Evolutionary conservation across 2,113 vertebrate species (phyloP).

Genomic region (Rhinopithecus roxellana): DNA sequence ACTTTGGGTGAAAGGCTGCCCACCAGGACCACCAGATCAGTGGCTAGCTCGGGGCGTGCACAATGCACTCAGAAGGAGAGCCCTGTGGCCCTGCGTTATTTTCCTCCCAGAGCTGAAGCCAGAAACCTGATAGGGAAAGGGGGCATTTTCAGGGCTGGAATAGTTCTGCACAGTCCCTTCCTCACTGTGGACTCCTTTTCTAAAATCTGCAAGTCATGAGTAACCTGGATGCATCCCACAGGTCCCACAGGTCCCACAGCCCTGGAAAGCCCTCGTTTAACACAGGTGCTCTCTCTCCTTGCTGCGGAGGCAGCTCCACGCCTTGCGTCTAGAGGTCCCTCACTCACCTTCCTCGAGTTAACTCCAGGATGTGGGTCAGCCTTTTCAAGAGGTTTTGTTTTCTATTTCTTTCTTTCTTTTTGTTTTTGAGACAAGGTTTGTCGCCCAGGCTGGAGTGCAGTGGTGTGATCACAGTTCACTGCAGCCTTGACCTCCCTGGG

Average conservation of each 20-base stretch:
- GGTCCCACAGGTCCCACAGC: background rate
- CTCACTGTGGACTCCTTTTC: background rate
- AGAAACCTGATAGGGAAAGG: too few relatives aligned
- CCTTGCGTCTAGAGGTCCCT: background rate
- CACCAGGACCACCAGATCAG: too few relatives aligned
- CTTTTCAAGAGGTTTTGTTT: background rate
- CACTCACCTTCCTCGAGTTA: background rate
- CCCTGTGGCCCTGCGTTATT: background rate
- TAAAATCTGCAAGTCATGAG: background rate
- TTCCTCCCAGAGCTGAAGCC: background rate
- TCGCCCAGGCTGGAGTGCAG: background rate
- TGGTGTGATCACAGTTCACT: background rate
- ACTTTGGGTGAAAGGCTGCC: background rate
- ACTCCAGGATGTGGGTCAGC: background rate
- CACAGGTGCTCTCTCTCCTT: background rate
- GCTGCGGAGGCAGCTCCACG: accelerated
- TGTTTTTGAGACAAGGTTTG: background rate
- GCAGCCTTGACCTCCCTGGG: background rate
- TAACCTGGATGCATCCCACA: background rate
- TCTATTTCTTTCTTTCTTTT: background rate
- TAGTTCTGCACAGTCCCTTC: background rate
- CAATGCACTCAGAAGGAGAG: too few relatives aligned
- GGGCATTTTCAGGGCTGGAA: background rate
- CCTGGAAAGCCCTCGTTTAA: background rate
- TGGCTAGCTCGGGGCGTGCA: background rate